phyloP scores from a whole-genome alignment of 2,797 vertebrate genomes.

The Enteromius paludinosus region DNA sequence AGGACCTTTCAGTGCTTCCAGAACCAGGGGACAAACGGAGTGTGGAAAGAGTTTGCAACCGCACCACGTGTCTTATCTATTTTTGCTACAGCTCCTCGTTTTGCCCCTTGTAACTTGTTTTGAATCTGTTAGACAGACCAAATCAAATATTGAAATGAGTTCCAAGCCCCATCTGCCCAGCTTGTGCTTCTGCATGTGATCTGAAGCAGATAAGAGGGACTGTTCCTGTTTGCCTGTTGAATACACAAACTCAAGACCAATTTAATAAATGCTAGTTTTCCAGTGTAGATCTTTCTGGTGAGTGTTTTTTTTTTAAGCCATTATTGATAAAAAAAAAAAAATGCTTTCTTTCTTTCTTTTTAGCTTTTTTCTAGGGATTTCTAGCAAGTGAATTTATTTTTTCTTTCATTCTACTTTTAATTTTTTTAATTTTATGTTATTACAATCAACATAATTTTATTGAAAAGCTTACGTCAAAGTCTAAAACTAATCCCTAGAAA shows the following conservation, averaged over 20 bases:
- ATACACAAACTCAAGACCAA: conserved; percentile 51
- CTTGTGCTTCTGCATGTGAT: conserved; percentile 59
- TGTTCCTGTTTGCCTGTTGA: conserved; percentile 49
- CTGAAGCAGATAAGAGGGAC: conserved; percentile 49
- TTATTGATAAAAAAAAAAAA: not conserved
- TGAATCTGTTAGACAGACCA: conserved; percentile 24
- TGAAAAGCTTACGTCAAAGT: not conserved
- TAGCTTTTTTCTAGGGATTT: not conserved
- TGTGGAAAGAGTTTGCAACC: conserved; percentile 19
- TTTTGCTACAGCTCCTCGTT: conserved; percentile 20
- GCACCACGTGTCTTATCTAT: conserved; percentile 15
- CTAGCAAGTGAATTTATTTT: not conserved
- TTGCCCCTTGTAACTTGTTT: conserved; percentile 34
- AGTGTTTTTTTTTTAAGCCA: conserved; percentile 24
- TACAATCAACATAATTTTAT: not conserved
- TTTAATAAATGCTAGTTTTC: conserved; percentile 53
- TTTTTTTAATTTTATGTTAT: not conserved
- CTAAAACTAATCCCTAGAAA: not conserved
- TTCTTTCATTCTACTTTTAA: not conserved
- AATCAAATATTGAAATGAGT: conserved; percentile 64
- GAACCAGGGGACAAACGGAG: not conserved
- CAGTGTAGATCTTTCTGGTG: conserved; percentile 21
- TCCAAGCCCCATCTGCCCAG: conserved; percentile 71
- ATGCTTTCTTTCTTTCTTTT: conserved; percentile 4
- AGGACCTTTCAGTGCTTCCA: not conserved